A percentile compares a stretch with the other conserved stretches of the same genome.
Conservation (phyloP, 2,797 vertebrate species). For the Micromesistius poutassou region DNA sequence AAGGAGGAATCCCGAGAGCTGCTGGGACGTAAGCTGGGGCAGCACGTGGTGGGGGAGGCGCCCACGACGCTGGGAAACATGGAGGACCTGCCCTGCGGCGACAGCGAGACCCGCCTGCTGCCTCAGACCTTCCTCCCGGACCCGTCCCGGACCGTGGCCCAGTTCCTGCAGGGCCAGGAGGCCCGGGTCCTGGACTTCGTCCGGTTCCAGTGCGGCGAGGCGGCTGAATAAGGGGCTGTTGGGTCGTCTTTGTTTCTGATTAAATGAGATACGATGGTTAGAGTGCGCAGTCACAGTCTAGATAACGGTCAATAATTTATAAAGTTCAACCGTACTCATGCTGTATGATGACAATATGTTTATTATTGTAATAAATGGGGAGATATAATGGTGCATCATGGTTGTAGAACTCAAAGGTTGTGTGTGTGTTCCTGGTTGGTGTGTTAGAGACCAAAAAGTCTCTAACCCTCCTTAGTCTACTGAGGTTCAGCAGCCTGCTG, state of each 20-base stretch:
- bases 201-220: constrained; percentile 85
- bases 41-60: constrained; percentile 88
- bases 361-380: not conserved
- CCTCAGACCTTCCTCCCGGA: constrained; percentile 83
- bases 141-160: constrained; percentile 80
- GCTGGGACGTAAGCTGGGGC: constrained; percentile 81
- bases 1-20: constrained; percentile 64
- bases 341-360: not conserved
- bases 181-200: constrained; percentile 84
- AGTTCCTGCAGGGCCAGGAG: constrained; percentile 76
- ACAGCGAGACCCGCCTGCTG: constrained; percentile 83
- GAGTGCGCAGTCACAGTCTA: constrained; percentile 2
- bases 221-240: constrained; percentile 30
- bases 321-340: constrained; percentile 8
- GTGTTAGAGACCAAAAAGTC: too few relatives aligned
- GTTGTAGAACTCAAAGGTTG: not conserved
- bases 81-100: constrained; percentile 80
- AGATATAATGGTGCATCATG: not conserved
- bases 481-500: too few relatives aligned
- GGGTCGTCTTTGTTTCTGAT: constrained; percentile 11
- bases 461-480: too few relatives aligned
- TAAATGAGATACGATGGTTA: constrained; percentile 23
- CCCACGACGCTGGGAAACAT: constrained; percentile 80
- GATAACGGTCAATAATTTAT: constrained; percentile 24
- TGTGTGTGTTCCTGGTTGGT: not conserved